Conservation (phyloP, 2,113 vertebrate genomes). For the Chunga burmeisteri region DNA sequence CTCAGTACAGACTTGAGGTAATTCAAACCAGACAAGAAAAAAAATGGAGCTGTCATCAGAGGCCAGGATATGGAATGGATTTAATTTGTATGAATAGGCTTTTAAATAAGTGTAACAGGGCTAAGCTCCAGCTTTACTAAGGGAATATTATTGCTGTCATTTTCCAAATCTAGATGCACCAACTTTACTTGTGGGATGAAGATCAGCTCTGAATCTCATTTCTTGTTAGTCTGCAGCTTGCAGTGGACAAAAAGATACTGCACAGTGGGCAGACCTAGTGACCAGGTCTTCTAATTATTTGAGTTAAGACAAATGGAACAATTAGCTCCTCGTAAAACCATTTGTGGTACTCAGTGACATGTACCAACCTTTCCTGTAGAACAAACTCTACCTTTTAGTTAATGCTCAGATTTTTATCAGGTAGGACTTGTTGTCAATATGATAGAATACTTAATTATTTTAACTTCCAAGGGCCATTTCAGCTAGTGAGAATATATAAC, state of each 20-base stretch:
- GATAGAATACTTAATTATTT: slow-evolving; percentile 41
- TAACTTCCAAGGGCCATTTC: slow-evolving; percentile 3
- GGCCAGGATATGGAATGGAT: slow-evolving; percentile 71
- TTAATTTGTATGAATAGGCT: slow-evolving; percentile 82
- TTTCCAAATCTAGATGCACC: slow-evolving; percentile 70
- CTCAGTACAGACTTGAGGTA: slow-evolving; percentile 74
- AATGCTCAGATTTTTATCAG: background rate
- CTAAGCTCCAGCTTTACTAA: slow-evolving; percentile 69
- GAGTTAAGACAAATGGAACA: slow-evolving; percentile 31
- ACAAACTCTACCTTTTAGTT: slow-evolving; percentile 1
- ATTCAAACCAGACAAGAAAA: slow-evolving; percentile 77
- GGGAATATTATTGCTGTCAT: slow-evolving; percentile 69
- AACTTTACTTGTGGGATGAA: slow-evolving; percentile 67
- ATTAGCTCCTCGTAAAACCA: slow-evolving; percentile 20
- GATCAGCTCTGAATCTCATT: slow-evolving; percentile 47
- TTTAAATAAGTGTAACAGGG: slow-evolving; percentile 78
- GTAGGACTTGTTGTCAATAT: slow-evolving; percentile 1
- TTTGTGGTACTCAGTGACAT: slow-evolving; percentile 18
- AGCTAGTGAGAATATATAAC: slow-evolving; percentile 10
- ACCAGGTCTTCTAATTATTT: slow-evolving; percentile 40
- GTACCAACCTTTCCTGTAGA: slow-evolving; percentile 17
- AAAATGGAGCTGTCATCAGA: slow-evolving; percentile 78
- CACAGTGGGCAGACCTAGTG: background rate
- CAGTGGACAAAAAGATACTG: background rate
- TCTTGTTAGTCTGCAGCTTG: slow-evolving; percentile 21